Evolutionary conservation across 2,797 vertebrate genomes (phyloP).

Genomic region (Rhabdomys pumilio): DNA sequence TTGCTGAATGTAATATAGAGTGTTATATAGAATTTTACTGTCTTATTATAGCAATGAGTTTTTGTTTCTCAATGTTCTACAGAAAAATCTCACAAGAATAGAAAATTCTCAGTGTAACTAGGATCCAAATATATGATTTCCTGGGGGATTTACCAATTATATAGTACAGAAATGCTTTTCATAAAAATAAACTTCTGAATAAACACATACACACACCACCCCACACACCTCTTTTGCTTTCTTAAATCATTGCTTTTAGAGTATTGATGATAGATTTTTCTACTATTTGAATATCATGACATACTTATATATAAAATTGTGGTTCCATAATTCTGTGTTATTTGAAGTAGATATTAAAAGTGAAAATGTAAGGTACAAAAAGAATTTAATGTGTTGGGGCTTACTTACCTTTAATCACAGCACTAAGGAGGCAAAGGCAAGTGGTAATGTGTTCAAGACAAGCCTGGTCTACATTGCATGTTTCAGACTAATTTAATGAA

Average conservation of each 20-base stretch:
- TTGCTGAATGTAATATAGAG: not conserved
- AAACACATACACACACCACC: not conserved
- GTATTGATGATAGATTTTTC: not conserved
- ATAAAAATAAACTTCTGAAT: not conserved
- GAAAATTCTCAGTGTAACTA: slow-evolving; percentile 1
- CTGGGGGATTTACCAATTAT: not conserved
- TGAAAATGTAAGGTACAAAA: not conserved
- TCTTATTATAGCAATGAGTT: not conserved
- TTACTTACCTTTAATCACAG: not conserved
- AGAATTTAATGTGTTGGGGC: not conserved
- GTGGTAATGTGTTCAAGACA: not conserved
- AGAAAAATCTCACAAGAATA: not conserved
- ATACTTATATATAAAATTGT: not conserved
- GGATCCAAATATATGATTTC: not conserved
- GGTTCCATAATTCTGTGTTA: not conserved
- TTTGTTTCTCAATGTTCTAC: not conserved
- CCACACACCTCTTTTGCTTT: not conserved
- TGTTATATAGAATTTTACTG: not conserved
- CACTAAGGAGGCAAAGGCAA: not conserved
- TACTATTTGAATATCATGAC: not conserved
- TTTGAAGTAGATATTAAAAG: not conserved
- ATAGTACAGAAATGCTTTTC: not conserved
- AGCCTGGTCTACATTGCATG: not conserved
- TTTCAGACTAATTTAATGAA: not conserved
- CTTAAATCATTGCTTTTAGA: not conserved